Evolutionary conservation across 2,797 vertebrate genomes (phyloP).

Genomic region (Acipenser oxyrinchus): DNA sequence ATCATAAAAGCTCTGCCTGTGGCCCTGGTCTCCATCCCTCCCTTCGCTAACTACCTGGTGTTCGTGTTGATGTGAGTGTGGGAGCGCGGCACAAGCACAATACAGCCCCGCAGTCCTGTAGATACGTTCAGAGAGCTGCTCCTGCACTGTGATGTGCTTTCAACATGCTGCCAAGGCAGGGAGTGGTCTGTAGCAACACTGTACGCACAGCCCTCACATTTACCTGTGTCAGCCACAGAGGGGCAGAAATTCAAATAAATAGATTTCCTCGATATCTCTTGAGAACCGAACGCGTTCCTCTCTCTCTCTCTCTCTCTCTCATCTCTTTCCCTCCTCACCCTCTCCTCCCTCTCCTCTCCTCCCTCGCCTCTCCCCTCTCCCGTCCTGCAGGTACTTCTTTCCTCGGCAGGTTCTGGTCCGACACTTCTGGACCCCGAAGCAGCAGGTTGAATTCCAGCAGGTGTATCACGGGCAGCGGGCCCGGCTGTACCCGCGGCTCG

Average conservation of each 20-base stretch:
- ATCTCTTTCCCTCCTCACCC: constrained; percentile 2
- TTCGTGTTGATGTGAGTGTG: constrained; percentile 84
- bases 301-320: background rate
- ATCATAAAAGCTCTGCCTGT: constrained; percentile 77
- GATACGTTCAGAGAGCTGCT: no score
- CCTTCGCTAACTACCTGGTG: constrained; percentile 90
- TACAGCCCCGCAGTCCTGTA: no score
- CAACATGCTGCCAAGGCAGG: no score
- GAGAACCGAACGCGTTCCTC: background rate
- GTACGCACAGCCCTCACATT: background rate
- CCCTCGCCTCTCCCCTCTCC: constrained; percentile 13
- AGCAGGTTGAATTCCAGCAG: constrained; percentile 67
- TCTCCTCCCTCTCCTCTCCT: background rate
- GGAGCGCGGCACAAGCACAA: no score
- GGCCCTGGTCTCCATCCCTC: constrained; percentile 75
- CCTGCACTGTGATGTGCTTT: no score
- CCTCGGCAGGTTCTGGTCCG: constrained; percentile 82
- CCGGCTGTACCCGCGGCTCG: constrained; percentile 45
- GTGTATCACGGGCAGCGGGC: constrained; percentile 63
- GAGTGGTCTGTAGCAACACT: background rate
- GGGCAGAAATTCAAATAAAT: background rate
- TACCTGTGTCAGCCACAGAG: background rate
- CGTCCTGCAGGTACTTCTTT: constrained; percentile 76
- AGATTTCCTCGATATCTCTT: background rate
- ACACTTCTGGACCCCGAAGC: constrained; percentile 81